Base-by-base conservation (phyloP, 2,888 invertebrate genomes). In the Torymus aiolomorphi region DNA sequence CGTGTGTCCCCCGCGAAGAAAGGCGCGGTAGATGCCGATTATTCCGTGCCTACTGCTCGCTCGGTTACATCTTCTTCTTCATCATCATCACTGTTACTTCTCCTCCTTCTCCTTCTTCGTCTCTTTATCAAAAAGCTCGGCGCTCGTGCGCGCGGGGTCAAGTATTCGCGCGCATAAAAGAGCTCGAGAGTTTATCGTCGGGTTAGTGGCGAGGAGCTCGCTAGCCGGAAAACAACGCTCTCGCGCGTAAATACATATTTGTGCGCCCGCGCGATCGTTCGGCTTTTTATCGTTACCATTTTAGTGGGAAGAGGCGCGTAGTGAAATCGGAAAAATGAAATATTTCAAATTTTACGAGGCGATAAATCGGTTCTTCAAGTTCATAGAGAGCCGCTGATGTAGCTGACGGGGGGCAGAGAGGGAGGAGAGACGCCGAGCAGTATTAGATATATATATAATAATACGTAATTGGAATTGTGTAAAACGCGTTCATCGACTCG, bases 281-380 rank as follows among this genome's bases (percentile, higher is more conserved):
- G 49, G 8, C 49, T n/a, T 51, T 24, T 62, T 14, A 18, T 18
- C 14, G 3, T 20, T 12, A 0, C 16, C 24, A 24, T 5, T 14
- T 56, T 16, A n/a, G 49, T 14, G 31, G 10, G 14, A 31, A 14
- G 16, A 54, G 20, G 11, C 51, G 13, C 12, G 11, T 20, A 16
- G 4, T 1, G 13, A 51, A 24, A 62, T 62, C 31, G 2, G 49
- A 69, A 79, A 75, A 63, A 79, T 79, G 79, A 79, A 70, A 75
- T 56, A 51, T 71, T 79, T 79, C 51, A 79, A 79, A 57, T 79
- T 79, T 52, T 79, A 79, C 54, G 79, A 79, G 62, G 79, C 79
- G 10, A 79, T 79, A 12, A 79, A 79, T 65, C 75, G 79, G 11
- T 79, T 79, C 52, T 79, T 79, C 57, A 79, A 79, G n/a, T 79